Conservation (phyloP, 2,113 vertebrate genomes). For the Zosterops hypoxanthus region DNA sequence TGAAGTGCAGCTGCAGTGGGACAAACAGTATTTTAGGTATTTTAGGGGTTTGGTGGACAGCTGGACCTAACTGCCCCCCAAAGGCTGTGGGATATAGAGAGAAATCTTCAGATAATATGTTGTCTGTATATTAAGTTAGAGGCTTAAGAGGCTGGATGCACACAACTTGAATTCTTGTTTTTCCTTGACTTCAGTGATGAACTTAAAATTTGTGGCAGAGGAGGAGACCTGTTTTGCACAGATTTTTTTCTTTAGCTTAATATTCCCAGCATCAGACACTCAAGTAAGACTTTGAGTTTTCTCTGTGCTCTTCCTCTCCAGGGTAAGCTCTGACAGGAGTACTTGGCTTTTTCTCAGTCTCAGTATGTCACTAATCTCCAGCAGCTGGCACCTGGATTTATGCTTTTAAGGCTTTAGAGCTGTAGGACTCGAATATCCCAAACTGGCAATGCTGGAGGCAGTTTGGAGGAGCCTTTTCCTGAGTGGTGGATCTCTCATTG, state of each 20-base stretch:
- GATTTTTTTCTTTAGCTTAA: neutral
- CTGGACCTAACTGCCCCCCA: neutral
- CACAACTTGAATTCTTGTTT: neutral
- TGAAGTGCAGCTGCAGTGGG: neutral
- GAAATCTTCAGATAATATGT: neutral
- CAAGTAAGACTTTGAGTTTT: neutral
- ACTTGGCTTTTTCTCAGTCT: neutral
- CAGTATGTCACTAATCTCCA: neutral
- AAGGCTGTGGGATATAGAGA: neutral
- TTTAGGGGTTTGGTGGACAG: neutral
- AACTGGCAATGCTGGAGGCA: neutral
- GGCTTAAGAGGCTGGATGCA: neutral
- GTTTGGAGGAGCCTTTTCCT: neutral
- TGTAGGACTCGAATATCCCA: accelerated
- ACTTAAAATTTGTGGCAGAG: neutral
- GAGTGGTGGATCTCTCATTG: neutral
- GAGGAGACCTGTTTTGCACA: neutral
- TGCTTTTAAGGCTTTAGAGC: neutral
- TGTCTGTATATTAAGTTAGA: neutral
- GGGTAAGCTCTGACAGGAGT: neutral
- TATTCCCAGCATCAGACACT: neutral
- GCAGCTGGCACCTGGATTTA: neutral
- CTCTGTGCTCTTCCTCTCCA: neutral
- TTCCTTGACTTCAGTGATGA: neutral
- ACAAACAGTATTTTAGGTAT: neutral